phyloP scores from a whole-genome alignment of 2,113 vertebrate genomes.

The Mystacornis crossleyi region DNA sequence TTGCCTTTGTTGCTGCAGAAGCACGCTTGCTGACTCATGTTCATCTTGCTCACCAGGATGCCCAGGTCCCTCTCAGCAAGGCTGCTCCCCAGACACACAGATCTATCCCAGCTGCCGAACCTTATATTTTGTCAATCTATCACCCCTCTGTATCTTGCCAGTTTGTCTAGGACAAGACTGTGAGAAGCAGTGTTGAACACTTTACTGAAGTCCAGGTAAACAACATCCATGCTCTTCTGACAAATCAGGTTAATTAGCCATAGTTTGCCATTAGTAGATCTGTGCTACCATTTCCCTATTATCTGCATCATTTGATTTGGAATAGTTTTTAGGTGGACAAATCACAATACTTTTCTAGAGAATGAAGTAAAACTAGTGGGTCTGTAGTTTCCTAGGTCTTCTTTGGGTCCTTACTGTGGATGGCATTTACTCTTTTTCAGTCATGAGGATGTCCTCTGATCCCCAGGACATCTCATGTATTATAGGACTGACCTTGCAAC shows the following conservation, averaged over 20 bases:
- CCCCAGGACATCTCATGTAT: neutral
- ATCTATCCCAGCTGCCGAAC: neutral
- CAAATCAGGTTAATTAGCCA: neutral
- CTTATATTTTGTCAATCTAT: neutral
- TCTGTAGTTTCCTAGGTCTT: neutral
- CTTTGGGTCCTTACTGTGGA: neutral
- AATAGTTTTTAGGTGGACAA: neutral
- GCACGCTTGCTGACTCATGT: fast-evolving
- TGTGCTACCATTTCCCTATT: neutral
- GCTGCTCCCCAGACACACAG: neutral
- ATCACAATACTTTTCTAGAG: neutral
- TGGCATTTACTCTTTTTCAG: neutral
- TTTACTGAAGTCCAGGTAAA: neutral
- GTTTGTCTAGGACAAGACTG: neutral
- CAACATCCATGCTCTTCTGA: neutral
- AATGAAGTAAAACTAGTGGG: neutral
- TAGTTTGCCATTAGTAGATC: neutral
- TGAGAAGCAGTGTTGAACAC: neutral
- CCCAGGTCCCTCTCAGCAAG: neutral
- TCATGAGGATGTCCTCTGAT: too few species aligned
- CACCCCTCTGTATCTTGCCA: neutral
- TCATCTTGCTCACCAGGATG: neutral
- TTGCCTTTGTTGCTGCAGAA: neutral
- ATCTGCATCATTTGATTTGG: neutral
- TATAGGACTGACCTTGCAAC: neutral